Evolutionary conservation across 2,797 vertebrate genomes (phyloP), one percentile per base, ranked within the genome.

Genomic region (Carapus acus): DNA sequence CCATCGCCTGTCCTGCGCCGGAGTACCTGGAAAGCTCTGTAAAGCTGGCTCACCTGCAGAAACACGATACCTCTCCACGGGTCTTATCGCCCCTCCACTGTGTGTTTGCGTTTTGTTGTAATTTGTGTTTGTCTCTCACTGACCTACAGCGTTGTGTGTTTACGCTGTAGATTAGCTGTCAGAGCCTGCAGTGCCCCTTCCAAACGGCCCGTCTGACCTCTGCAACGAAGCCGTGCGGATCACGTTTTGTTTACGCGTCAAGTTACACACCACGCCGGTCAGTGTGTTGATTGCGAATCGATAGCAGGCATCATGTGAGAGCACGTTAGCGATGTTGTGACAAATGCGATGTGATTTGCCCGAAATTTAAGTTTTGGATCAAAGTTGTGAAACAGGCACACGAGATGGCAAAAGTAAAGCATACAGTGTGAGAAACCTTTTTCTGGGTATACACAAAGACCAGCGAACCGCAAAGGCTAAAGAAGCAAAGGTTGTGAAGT

Each of bases 161-260:
- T 46, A 49, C 53, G 58, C 48, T 48, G 33, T 19, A 37, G 8
- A 45, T 50, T 19, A 49, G 31, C n/a, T 45, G 41, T 33, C 57
- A 61, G 60, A 54, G 46, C 40, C n/a, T n/a, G n/a, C n/a, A n/a
- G n/a, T n/a, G n/a, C n/a, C n/a, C n/a, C n/a, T n/a, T n/a, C n/a
- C n/a, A 39, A 27, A 60, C 49, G 60, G 71, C 56, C 69, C 61
- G 56, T 62, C 37, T 48, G 51, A 58, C 51, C 40, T 39, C 24
- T 52, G 62, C 51, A 43, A 20, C 58, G 58, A 67, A 61, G 43
- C 65, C 56, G 43, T 45, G 65, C 56, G 68, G 73, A 69, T 77
- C 58, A 62, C 12, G 7, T 42, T 64, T 49, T 73, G 54, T 69
- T 54, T 62, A 45, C 36, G 24, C 47, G 21, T 47, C 47, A 65